Evolutionary conservation across 2,113 vertebrate genomes (phyloP).

Genomic region (Alethe castanea): DNA sequence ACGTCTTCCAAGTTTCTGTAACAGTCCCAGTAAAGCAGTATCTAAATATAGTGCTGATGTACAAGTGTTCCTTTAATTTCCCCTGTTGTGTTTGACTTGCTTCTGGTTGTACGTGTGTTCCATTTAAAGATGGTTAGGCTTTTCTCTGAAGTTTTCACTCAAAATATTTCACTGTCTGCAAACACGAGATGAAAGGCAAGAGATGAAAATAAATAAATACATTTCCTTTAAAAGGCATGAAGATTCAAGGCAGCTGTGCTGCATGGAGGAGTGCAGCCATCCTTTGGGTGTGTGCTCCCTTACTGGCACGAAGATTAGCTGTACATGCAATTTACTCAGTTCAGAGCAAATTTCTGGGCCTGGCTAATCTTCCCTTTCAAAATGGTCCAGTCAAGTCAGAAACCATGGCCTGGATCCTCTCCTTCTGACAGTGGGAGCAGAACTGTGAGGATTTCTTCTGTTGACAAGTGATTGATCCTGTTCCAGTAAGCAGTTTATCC

Average conservation of each 20-base stretch:
- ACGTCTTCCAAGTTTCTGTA: slow-evolving; percentile 48
- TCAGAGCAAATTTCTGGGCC: not conserved
- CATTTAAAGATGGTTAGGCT: not conserved
- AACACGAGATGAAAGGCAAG: not conserved
- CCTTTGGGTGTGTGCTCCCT: slow-evolving; percentile 7
- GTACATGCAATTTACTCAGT: not conserved
- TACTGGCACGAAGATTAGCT: not conserved
- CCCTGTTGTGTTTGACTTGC: slow-evolving; percentile 5
- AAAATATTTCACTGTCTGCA: slow-evolving; percentile 23
- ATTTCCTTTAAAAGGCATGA: not conserved
- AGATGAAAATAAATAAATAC: slow-evolving; percentile 16
- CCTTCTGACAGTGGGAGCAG: not conserved
- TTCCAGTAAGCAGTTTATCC: slow-evolving; percentile 21
- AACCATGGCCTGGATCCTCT: not conserved
- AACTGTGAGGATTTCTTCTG: not conserved
- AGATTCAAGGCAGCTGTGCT: not conserved
- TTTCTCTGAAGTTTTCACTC: slow-evolving; percentile 7
- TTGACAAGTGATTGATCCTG: not conserved
- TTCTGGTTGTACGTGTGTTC: not conserved
- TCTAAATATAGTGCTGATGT: slow-evolving; percentile 54
- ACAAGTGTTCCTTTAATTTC: slow-evolving; percentile 44
- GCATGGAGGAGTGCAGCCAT: not conserved
- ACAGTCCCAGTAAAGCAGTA: slow-evolving; percentile 23
- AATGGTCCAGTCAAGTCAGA: not conserved
- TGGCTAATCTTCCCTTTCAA: not conserved